Evolutionary conservation across 2,888 invertebrate species (phyloP).

Genomic region (Polydrusus tereticollis): DNA sequence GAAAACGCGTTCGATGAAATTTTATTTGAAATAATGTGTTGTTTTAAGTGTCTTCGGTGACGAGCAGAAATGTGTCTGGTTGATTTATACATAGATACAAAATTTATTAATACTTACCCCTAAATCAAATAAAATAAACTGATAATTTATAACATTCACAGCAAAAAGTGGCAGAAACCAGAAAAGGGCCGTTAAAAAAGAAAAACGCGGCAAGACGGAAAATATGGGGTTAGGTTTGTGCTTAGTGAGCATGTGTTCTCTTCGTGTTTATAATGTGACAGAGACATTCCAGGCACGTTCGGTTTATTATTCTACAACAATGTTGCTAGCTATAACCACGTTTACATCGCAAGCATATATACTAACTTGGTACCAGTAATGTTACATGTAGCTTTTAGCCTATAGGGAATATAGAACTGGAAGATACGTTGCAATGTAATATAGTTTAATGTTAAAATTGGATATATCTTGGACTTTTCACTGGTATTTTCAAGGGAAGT

Average conservation of each 20-base stretch:
- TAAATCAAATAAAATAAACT: not conserved
- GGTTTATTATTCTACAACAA: not conserved
- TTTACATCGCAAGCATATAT: not conserved
- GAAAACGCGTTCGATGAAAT: not conserved
- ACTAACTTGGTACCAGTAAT: not conserved
- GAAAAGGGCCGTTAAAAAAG: not conserved
- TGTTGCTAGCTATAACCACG: not conserved
- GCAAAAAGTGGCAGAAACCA: not conserved
- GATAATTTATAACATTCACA: not conserved
- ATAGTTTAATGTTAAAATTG: not conserved
- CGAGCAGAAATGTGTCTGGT: not conserved
- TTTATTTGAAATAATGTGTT: not conserved
- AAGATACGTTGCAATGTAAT: not conserved
- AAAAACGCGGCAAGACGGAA: not conserved
- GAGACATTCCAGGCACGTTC: not conserved
- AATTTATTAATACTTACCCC: not conserved
- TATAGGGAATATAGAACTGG: not conserved
- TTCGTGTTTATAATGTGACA: not conserved
- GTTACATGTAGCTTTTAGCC: not conserved
- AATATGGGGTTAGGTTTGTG: not conserved
- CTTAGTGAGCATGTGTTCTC: not conserved
- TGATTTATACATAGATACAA: not conserved
- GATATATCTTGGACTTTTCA: not conserved
- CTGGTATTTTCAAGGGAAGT: not conserved
- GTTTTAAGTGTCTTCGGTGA: not conserved